A percentile compares a stretch with the other conserved stretches of the same genome.
Evolutionary conservation across 2,113 vertebrate genomes (phyloP).

Genomic region (Gadus macrocephalus): DNA sequence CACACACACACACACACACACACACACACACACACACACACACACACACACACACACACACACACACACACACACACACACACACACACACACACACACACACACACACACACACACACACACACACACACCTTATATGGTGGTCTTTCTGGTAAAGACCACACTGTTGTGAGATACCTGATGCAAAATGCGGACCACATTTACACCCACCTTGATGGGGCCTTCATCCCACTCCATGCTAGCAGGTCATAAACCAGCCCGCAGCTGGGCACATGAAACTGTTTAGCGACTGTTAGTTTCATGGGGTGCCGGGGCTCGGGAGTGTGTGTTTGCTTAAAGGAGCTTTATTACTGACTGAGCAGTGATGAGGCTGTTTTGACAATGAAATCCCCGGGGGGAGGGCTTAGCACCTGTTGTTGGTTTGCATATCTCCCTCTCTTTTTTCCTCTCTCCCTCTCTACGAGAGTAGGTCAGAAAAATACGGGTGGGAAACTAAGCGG

Average conservation of each 20-base stretch:
- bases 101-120: neutral
- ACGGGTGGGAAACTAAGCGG: neutral
- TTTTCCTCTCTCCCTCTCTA: too few relatives aligned
- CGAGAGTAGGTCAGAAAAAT: neutral
- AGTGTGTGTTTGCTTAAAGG: neutral
- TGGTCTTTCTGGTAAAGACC: neutral
- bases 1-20: neutral
- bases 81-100: neutral
- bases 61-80: neutral
- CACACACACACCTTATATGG: neutral
- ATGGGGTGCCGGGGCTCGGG: neutral
- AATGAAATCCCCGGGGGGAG: too few relatives aligned
- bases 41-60: slow-evolving; percentile 7
- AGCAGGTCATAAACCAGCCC: slow-evolving; percentile 9
- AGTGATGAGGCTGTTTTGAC: slow-evolving; percentile 7
- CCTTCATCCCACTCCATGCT: neutral
- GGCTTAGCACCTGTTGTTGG: too few relatives aligned
- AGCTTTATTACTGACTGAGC: slow-evolving; percentile 2
- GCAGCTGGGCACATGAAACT: neutral
- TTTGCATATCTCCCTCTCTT: too few relatives aligned
- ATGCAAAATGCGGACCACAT: neutral
- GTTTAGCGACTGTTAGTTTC: neutral
- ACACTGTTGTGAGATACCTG: neutral
- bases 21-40: slow-evolving; percentile 6
- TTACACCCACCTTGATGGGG: neutral